Base-by-base conservation (phyloP, 2,797 vertebrate genomes). In the Eulemur coronatus region DNA sequence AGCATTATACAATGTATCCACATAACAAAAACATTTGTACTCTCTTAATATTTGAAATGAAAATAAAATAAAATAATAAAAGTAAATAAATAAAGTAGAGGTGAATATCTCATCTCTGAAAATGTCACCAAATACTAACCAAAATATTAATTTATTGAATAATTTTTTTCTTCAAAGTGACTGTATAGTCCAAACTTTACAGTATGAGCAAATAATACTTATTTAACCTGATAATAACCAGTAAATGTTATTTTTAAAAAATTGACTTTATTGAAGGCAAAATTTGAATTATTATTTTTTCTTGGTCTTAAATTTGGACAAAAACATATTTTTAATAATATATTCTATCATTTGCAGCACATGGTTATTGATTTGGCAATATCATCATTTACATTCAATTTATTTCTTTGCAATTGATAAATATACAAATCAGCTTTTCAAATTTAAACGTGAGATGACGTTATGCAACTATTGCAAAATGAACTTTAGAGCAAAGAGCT, bases 131-230 rank as follows among this genome's bases (percentile, higher is more conserved):
- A 88, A 43, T 61, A 88, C 2, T 38, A 38, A 95, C 69, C 8
- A 67, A 92, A 95, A 82, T 76, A 80, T 86, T 95, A 26, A 91
- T 86, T 84, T 72, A 78, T 41, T 63, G 17, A 89, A 84, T 10
- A 67, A 50, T 30, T 91, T 79, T 91, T 79, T 91, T 91, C 33
- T 55, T 94, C 30, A 30, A 75, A 80, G 86, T 73, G 3, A 91
- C 24, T 41, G 3, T 46, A 41, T 90, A 70, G 5, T 41, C 28
- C 46, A 87, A 75, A 93, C 3, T 70, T 85, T 8, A 95, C 3
- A 75, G 6, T 87, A 33, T 67, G 13, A 57, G 8, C 13, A 11
- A 59, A 38, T 84, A 67, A 61, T 80, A 70, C 4, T 70, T 75
- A 90, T 59, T 87, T 81, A 94, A 52, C 18, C 50, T 72, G n/a